Percentiles rank a stretch among this genome's conserved stretches.
These are phyloP conservation scores for Chaetops frenatus DNA, from an alignment of 2,113 vertebrate species.

Conservation along the genomic window DNA sequence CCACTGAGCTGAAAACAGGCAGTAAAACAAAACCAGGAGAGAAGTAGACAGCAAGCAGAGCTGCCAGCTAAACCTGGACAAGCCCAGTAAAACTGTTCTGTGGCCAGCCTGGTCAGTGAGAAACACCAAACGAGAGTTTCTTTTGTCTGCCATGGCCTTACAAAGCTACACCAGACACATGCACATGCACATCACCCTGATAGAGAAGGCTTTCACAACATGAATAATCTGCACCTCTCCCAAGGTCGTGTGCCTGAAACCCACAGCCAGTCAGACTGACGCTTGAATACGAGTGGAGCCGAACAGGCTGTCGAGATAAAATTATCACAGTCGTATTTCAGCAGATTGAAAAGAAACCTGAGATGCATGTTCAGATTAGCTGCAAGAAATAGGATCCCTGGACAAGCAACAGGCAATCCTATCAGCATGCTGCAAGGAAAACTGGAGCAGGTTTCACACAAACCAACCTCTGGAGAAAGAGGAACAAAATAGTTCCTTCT, in stretches of 20 bases:
- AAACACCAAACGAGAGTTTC: background rate
- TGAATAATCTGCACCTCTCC: background rate
- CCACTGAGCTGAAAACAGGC: background rate
- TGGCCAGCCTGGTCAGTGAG: background rate
- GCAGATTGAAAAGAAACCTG: slow-evolving; percentile 37
- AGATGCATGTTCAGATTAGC: slow-evolving; percentile 6
- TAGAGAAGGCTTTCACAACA: background rate
- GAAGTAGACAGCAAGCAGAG: background rate
- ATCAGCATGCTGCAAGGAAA: background rate
- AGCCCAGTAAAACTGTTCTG: background rate
- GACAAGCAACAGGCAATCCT: background rate
- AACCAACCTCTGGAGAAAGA: background rate
- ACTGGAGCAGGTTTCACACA: background rate
- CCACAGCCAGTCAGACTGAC: background rate
- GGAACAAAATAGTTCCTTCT: background rate
- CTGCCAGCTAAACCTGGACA: background rate
- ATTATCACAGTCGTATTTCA: slow-evolving; percentile 10
- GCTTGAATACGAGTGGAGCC: background rate
- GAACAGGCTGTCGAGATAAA: background rate
- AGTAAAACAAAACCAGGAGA: background rate
- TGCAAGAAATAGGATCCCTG: slow-evolving; percentile 10
- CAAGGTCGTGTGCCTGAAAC: slow-evolving; percentile 5
- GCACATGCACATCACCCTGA: rapidly evolving
- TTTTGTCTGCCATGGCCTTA: background rate
- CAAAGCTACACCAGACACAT: background rate